These are phyloP conservation scores for Latrodectus geometricus DNA, from an alignment of 1,140 invertebrate genomes.

Conservation along the genomic window DNA sequence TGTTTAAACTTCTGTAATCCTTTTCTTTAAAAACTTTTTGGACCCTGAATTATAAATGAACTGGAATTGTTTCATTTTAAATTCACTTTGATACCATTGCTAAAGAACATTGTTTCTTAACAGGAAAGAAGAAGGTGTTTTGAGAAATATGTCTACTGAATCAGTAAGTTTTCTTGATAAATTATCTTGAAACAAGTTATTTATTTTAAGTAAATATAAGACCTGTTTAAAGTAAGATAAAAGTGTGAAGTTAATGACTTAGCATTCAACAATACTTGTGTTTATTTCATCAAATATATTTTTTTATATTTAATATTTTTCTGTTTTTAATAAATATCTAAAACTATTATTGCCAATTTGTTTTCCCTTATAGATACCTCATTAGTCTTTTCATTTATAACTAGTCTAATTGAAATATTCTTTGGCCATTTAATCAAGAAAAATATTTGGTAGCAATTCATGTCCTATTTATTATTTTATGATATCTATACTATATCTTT, in stretches of 20 bases:
- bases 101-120: constrained; percentile 66
- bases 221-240: neutral
- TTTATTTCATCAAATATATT: constrained; percentile 79
- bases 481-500: too few species aligned
- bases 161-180: constrained; percentile 71
- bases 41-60: neutral
- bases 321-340: too few species aligned
- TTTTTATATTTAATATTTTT: neutral
- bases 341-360: neutral
- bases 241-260: neutral
- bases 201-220: neutral
- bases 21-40: neutral
- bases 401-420: too few species aligned
- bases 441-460: too few species aligned
- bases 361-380: neutral
- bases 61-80: neutral
- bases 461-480: too few species aligned
- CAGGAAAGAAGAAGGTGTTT: constrained; percentile 94
- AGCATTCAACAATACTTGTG: neutral
- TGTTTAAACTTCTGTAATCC: neutral
- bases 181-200: neutral
- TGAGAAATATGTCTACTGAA: constrained; percentile 96
- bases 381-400: too few species aligned
- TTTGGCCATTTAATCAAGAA: too few species aligned
- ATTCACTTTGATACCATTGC: neutral